These are phyloP conservation scores for Salvelinus namaycush DNA, from an alignment of 2,113 vertebrate species.

Conservation along the genomic window DNA sequence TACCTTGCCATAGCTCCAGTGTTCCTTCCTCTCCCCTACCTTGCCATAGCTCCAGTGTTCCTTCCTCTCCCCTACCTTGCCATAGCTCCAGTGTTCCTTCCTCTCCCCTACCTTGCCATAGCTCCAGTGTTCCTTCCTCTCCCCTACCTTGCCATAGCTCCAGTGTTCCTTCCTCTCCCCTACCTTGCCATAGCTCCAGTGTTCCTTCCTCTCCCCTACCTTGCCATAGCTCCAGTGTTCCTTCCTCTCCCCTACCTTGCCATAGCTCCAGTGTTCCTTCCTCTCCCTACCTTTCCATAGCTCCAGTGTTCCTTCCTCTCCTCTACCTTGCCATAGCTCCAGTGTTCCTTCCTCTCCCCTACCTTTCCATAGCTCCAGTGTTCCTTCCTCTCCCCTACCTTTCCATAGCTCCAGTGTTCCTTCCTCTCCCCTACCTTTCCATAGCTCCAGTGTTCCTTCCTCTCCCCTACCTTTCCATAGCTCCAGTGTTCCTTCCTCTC, in stretches of 20 bases:
- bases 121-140: constrained; percentile 80
- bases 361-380: constrained; percentile 96
- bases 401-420: constrained; percentile 89
- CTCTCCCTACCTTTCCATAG: constrained; percentile 82
- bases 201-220: constrained; percentile 68
- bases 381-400: constrained; percentile 68
- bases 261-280: constrained; percentile 86
- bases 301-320: constrained; percentile 80
- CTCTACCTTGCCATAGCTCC: constrained; percentile 89
- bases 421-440: constrained; percentile 75
- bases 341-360: constrained; percentile 67
- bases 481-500: constrained; percentile 80
- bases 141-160: constrained; percentile 87
- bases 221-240: constrained; percentile 87
- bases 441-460: constrained; percentile 85
- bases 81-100: constrained; percentile 86
- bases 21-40: constrained; percentile 61
- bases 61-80: constrained; percentile 74
- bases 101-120: constrained; percentile 81
- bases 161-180: constrained; percentile 66
- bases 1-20: constrained; percentile 95
- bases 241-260: constrained; percentile 74
- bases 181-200: constrained; percentile 95
- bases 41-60: constrained; percentile 89
- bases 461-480: constrained; percentile 82